Base-by-base conservation (phyloP, 2,888 invertebrate genomes). In the Bombyx huttoni region DNA sequence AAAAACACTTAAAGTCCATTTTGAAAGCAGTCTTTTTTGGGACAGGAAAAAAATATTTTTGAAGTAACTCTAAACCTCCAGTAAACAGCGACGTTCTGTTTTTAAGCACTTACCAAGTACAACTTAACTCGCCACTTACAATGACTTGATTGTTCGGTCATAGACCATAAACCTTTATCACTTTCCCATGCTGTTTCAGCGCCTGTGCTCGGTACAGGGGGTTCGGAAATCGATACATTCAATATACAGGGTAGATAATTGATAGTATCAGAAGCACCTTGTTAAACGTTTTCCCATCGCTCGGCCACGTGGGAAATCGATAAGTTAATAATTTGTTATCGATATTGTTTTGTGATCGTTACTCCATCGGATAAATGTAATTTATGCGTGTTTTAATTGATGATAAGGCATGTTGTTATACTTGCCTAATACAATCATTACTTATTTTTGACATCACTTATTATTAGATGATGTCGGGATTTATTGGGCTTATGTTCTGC, bases 281-380 rank as follows among this genome's bases (percentile, higher is more conserved):
- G 81, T 80, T 83, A 81, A 81, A 78, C 68, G 73, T 59, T 83
- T 78, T 86, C 85, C 83, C 88, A 84, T 54, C 53, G 53, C 55
- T 63, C 59, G 58, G 61, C 40, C 40, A 40, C 40, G 58, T 60
- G 60, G 61, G 60, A 62, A 58, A 63, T 40, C 40, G 40, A 40
- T 40, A 10, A 40, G 40, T 40, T 40, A 40, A 40, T 40, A 40
- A 40, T 7, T 40, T 40, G 40, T 40, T 40, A 40, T 40, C 40
- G 40, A 40, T 40, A 40, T 10, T 40, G 40, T 40, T 40, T 40
- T 12, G 12, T 12, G 40, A 5, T 40, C 40, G 40, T 40, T 3
- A 10, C 49, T 52, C 14, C 34, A 47, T 46, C 34, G 47, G 57
- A 50, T 48, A 9, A 6, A 51, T 47, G 51, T 24, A 24, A 24